phyloP scores from a whole-genome alignment of 1,140 invertebrate species.

The Pseudoatta argentina region DNA sequence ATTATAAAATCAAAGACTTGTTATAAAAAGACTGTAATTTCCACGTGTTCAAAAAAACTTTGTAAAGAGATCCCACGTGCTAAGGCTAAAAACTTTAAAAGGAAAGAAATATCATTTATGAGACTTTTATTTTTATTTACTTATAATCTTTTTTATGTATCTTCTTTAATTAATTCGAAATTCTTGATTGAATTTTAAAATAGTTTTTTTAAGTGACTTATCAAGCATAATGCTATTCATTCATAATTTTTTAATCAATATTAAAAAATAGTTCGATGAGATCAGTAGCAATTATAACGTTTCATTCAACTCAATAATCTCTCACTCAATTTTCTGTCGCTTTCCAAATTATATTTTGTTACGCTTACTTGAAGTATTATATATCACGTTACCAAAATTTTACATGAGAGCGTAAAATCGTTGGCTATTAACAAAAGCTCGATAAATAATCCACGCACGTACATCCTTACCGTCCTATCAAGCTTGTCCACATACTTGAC shows the following conservation, averaged over 20 bases:
- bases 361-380: conserved; percentile 15
- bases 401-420: conserved; percentile 11
- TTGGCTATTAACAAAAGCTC: conserved; percentile 17
- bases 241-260: conserved; percentile 31
- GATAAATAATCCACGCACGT: conserved; percentile 44
- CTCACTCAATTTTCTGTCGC: background rate
- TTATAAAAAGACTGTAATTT: background rate
- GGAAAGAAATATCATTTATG: background rate
- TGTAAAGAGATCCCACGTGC: background rate
- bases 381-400: conserved; percentile 11
- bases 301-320: background rate
- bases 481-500: conserved; percentile 35
- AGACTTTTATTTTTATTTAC: background rate
- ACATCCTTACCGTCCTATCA: conserved; percentile 12
- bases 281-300: conserved; percentile 25
- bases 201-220: conserved; percentile 5
- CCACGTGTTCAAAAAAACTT: background rate
- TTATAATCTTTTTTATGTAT: background rate
- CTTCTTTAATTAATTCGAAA: conserved; percentile 17
- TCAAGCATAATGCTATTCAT: conserved; percentile 6
- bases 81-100: background rate
- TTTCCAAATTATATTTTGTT: background rate
- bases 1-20: background rate
- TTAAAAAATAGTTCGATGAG: background rate
- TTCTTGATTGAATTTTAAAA: conserved; percentile 23